phyloP scores from a whole-genome alignment of 2,113 vertebrate species.

The Notothenia rossii region DNA sequence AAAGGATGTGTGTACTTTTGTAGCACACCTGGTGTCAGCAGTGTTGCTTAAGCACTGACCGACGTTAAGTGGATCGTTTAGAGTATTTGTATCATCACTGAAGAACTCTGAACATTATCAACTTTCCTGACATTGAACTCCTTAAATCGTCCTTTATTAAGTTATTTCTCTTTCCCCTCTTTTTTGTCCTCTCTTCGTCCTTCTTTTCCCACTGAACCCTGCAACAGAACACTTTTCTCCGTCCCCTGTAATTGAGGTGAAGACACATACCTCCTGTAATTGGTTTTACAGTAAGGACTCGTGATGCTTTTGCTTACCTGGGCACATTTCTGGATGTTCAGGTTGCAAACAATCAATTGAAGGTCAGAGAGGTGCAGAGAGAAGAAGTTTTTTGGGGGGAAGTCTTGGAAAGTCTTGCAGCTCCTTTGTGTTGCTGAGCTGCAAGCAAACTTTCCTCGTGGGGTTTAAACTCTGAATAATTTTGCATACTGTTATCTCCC shows the following conservation, averaged over 20 bases:
- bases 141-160: neutral
- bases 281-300: neutral
- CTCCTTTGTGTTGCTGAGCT: slow-evolving; percentile 20
- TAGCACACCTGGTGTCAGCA: slow-evolving; percentile 20
- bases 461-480: slow-evolving; percentile 4
- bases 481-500: slow-evolving; percentile 8
- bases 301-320: slow-evolving; percentile 13
- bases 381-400: neutral
- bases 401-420: neutral
- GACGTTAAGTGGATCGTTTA: neutral
- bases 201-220: no score
- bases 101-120: neutral
- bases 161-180: neutral
- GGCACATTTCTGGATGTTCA: neutral
- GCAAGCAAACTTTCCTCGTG: neutral
- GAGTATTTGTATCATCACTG: neutral
- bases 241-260: slow-evolving; percentile 33
- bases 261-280: neutral
- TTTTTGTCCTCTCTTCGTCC: neutral
- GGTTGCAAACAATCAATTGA: slow-evolving; percentile 12
- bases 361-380: neutral
- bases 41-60: neutral
- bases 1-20: no score
- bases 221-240: neutral
- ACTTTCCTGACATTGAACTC: neutral